Evolutionary conservation across 23 tunicate species (phyloP), one percentile per base, ranked within the genome.

Genomic region (Diplosoma virens): DNA sequence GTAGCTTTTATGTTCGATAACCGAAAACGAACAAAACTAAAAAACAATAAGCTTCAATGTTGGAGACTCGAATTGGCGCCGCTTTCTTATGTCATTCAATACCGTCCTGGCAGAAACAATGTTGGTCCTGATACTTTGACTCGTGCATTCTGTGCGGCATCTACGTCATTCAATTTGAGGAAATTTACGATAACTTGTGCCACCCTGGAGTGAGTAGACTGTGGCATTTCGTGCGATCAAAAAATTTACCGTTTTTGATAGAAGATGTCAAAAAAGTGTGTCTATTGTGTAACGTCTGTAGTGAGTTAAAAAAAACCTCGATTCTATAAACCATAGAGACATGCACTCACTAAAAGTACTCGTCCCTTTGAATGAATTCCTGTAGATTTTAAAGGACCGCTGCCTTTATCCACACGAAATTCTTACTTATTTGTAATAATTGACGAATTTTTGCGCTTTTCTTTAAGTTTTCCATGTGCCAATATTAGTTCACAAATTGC

Each of bases 151-250:
- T 47, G 60, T 47, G 16, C 71, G 9, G 25, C 66, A 3, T 14
- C 3, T 16, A 59, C 30, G 3, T 20, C 33, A 6, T 58, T 16
- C 4, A 30, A 76, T 9, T 48, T 76, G 2, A 33, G 32, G 28
- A 58, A 31, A 76, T 76, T 58, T 69, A 58, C 27, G 25, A 20
- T 3, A 24, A 16, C 17, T 34, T 76, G 70, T 76, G 81, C 6
- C 81, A 76, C 30, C 81, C 73, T 1, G 81, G 65, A 31, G 69
- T 76, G 2, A 76, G 47, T 20, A 59, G 33, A 48, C 61, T 72
- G 5, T 28, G 47, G 14, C 78, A 72, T 29, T 48, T 72, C 30
- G 78, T 72, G 1, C 73, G 81, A 2, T 33, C 81, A 60, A 58
- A 59, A 35, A 76, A 59, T 27, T 32, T 76, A 24, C 73, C 81